Percentiles rank a stretch among this genome's conserved stretches.
phyloP scores from a whole-genome alignment of 2,113 vertebrate species.

The Syngnathus typhle region DNA sequence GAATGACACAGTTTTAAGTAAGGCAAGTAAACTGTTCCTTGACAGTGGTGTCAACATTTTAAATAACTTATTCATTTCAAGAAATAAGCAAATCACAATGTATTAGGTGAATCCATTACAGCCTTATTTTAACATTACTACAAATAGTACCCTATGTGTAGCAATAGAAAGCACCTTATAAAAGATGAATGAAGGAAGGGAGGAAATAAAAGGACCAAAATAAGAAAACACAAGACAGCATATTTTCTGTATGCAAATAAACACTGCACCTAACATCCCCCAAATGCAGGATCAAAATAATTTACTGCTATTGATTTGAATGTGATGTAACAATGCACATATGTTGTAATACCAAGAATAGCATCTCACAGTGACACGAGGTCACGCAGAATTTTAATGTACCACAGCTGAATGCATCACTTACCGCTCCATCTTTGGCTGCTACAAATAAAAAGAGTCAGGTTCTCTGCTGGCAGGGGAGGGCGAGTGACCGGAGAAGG shows the following conservation, averaged over 20 bases:
- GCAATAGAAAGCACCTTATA: background rate
- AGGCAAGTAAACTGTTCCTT: background rate
- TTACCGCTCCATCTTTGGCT: slow-evolving; percentile 47
- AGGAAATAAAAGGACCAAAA: background rate
- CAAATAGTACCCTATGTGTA: background rate
- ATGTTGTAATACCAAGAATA: background rate
- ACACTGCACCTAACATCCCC: background rate
- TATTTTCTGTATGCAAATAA: background rate
- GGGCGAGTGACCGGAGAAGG: background rate
- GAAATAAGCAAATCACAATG: too few relatives aligned
- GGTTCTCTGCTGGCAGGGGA: slow-evolving; percentile 33
- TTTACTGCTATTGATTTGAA: background rate
- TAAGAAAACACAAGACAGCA: background rate
- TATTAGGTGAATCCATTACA: background rate
- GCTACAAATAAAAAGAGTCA: slow-evolving; percentile 57
- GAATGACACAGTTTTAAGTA: background rate
- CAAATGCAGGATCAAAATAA: background rate
- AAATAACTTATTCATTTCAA: background rate
- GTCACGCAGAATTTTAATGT: slow-evolving; percentile 1
- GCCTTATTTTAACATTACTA: background rate
- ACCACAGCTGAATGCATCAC: slow-evolving; percentile 43
- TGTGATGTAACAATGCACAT: background rate
- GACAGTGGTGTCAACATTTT: background rate
- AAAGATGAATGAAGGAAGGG: background rate
- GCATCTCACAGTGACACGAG: background rate